A percentile compares a stretch with the other conserved stretches of the same genome.
Evolutionary conservation across 2,113 vertebrate species (phyloP).

Genomic region (Aplodontia rufa): DNA sequence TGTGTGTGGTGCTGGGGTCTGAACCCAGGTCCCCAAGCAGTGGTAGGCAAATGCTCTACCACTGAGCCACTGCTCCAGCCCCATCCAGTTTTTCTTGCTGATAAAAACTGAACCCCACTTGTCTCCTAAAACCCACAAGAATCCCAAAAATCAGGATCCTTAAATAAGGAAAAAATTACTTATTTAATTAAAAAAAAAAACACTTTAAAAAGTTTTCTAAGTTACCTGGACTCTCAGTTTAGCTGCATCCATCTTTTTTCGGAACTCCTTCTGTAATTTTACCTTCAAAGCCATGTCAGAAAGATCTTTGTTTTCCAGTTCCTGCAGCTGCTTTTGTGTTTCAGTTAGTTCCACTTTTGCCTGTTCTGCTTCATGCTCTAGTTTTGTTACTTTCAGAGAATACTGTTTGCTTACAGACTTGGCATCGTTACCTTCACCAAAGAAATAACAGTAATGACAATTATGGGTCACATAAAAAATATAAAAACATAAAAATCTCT

Average conservation of each 20-base stretch:
- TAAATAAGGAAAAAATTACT: background rate
- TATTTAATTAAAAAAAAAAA: background rate
- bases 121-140: background rate
- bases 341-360: constrained; percentile 84
- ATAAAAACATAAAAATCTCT: background rate
- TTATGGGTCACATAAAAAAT: constrained; percentile 9
- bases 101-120: constrained; percentile 21
- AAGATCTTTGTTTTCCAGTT: constrained; percentile 85
- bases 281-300: constrained; percentile 82
- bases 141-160: background rate
- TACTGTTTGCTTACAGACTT: constrained; percentile 86
- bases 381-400: constrained; percentile 84
- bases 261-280: constrained; percentile 85
- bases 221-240: constrained; percentile 88
- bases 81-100: background rate
- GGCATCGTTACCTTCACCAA: constrained; percentile 85
- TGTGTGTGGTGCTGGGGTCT: too few species aligned
- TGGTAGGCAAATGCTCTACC: too few species aligned
- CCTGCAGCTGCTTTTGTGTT: constrained; percentile 84
- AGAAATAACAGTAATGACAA: background rate
- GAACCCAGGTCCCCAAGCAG: too few species aligned
- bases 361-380: constrained; percentile 85
- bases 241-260: constrained; percentile 85
- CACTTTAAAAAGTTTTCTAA: constrained; percentile 24
- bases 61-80: too few species aligned